Conservation (phyloP, 2,113 vertebrate species). For the Oreotragus oreotragus region DNA sequence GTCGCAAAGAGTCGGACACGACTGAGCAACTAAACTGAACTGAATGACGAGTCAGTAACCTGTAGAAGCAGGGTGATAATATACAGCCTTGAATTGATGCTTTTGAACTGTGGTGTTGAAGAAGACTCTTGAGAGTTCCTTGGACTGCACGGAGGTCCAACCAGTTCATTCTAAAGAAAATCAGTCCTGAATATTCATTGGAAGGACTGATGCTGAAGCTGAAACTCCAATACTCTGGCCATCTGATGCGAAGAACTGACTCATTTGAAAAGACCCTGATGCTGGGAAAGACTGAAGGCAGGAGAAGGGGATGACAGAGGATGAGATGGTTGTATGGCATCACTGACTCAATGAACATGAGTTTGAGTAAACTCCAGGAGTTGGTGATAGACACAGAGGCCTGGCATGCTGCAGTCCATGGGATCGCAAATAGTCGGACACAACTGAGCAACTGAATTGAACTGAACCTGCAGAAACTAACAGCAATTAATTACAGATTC, state of each 20-base stretch:
- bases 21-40: too few relatives aligned
- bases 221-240: background rate
- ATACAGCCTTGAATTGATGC: background rate
- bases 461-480: background rate
- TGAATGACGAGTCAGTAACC: background rate
- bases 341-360: background rate
- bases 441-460: background rate
- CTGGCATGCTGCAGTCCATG: background rate
- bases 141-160: background rate
- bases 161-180: background rate
- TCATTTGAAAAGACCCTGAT: background rate
- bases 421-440: background rate
- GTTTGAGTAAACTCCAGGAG: background rate
- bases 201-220: background rate
- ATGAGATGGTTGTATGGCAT: background rate
- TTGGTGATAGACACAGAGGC: background rate
- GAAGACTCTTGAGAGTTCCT: background rate
- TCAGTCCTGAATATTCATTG: background rate
- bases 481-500: background rate
- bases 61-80: background rate
- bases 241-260: background rate
- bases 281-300: background rate
- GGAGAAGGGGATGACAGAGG: background rate
- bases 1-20: too few relatives aligned
- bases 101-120: background rate